These are phyloP conservation scores for Tetrapedia diversipes DNA, from an alignment of 2,888 invertebrate species.

Conservation along the genomic window DNA sequence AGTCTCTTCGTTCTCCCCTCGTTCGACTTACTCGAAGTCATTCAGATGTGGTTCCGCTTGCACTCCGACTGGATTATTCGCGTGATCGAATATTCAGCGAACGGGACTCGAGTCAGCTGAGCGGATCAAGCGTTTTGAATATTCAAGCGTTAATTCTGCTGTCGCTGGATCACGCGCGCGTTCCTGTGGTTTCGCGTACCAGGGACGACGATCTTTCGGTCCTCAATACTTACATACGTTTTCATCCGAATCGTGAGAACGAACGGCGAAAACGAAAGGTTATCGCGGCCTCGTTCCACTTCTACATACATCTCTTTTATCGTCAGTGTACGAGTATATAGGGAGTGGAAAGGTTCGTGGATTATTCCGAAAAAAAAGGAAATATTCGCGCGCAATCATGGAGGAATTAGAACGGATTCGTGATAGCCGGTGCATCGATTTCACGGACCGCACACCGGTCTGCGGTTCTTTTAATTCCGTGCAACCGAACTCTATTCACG, in stretches of 20 bases:
- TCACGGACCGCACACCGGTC: not conserved
- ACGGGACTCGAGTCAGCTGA: constrained; percentile 17
- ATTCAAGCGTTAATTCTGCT: constrained; percentile 29
- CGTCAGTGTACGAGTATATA: not conserved
- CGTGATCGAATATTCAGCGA: constrained; percentile 34
- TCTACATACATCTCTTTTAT: not conserved
- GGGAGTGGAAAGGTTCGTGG: not conserved
- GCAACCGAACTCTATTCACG: not conserved
- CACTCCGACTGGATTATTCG: too few species aligned
- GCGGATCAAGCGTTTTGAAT: constrained; percentile 28
- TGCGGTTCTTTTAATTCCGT: constrained; percentile 27
- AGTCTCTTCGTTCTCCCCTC: not conserved
- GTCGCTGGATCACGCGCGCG: constrained; percentile 4
- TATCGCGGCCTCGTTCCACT: not conserved
- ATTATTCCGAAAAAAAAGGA: constrained; percentile 1
- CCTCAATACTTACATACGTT: too few species aligned
- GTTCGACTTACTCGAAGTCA: too few species aligned
- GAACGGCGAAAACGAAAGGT: too few species aligned
- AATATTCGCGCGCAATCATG: constrained; percentile 11
- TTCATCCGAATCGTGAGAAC: too few species aligned
- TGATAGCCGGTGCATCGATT: constrained; percentile 31
- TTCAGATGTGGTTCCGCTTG: too few species aligned
- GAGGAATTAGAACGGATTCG: constrained; percentile 33
- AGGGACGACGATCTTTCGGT: too few species aligned
- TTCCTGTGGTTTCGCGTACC: too few species aligned